These are phyloP conservation scores for Enteromius trimaculatus DNA, from an alignment of 2,797 vertebrate genomes.

Conservation along the genomic window DNA sequence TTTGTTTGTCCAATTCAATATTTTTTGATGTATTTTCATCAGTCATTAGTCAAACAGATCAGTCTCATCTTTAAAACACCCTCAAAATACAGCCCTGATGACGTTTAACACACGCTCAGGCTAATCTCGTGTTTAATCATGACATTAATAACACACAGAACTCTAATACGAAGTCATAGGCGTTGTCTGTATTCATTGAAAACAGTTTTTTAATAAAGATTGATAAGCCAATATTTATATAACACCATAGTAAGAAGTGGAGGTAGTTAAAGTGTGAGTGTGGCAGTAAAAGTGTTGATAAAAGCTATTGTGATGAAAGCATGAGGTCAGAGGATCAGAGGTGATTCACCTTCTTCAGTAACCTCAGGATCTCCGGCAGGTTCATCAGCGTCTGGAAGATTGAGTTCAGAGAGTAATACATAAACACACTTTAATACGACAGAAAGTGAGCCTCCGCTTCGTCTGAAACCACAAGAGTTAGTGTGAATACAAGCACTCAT, in stretches of 20 bases:
- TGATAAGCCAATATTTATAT: background rate
- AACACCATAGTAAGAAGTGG: background rate
- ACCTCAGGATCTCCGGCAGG: background rate
- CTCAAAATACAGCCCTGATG: background rate
- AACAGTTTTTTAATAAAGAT: background rate
- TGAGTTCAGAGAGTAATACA: background rate
- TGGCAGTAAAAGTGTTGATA: background rate
- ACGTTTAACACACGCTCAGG: background rate
- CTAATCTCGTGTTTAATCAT: background rate
- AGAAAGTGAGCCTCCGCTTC: no score
- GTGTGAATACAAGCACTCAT: background rate
- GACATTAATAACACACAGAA: background rate
- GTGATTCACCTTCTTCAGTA: background rate
- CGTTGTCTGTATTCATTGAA: background rate
- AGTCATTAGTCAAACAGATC: background rate
- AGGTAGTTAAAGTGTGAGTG: background rate
- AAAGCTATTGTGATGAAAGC: background rate
- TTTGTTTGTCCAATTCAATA: background rate
- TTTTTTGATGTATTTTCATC: slow-evolving; percentile 15
- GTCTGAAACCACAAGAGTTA: background rate
- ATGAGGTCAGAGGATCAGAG: background rate
- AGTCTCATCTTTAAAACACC: background rate
- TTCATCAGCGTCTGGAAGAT: background rate
- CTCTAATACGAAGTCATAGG: background rate
- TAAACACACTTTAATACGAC: background rate